Percentiles rank a stretch among this genome's conserved stretches.
These are phyloP conservation scores for Emydocephalus ijimae DNA, from an alignment of 2,113 vertebrate species.

Conservation along the genomic window DNA sequence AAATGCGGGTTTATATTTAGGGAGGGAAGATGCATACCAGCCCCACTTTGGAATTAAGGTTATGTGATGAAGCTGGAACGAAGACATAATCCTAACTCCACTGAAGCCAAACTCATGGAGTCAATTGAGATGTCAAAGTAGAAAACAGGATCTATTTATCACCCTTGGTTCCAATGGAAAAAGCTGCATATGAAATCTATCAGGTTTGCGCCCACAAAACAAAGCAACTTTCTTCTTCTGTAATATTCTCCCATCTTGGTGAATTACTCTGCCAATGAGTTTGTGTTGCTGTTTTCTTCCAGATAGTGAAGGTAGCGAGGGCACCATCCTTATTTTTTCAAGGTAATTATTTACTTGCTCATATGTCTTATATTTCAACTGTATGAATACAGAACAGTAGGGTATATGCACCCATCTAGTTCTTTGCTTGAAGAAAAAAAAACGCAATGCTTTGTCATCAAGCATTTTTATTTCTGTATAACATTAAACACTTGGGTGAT, in stretches of 20 bases:
- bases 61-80: not conserved
- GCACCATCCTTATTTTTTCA: not conserved
- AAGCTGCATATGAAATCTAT: not conserved
- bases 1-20: constrained; percentile 18
- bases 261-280: not conserved
- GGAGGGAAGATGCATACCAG: not conserved
- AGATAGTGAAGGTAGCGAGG: not conserved
- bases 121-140: not conserved
- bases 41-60: not conserved
- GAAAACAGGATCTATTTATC: not conserved
- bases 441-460: constrained; percentile 49
- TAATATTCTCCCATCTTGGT: not conserved
- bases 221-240: not conserved
- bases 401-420: not conserved
- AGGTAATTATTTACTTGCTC: not conserved
- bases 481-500: constrained; percentile 65
- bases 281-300: not conserved
- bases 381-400: not conserved
- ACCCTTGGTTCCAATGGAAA: not conserved
- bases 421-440: constrained; percentile 48
- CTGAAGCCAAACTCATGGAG: constrained; percentile 7
- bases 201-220: not conserved
- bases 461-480: constrained; percentile 70
- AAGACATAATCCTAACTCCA: not conserved
- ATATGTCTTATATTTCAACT: constrained; percentile 31